Conservation (phyloP, 1,140 invertebrate genomes). For the Dufourea novaeangliae region DNA sequence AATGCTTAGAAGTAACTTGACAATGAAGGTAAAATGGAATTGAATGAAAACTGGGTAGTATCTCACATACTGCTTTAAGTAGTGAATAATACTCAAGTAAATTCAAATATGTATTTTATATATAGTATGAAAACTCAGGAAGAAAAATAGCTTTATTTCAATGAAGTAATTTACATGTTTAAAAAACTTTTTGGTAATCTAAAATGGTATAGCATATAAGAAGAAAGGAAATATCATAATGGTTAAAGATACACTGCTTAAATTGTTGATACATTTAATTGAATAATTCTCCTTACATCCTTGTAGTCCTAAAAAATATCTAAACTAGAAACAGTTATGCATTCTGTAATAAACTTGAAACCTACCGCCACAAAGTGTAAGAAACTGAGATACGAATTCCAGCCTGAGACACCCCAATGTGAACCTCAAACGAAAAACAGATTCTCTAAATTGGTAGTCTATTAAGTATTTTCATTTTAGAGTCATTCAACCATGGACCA, state of each 20-base stretch:
- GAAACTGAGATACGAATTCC: not conserved
- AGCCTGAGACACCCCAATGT: not conserved
- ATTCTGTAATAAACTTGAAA: not conserved
- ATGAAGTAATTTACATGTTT: not conserved
- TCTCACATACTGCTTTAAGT: not conserved
- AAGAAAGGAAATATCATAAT: not conserved
- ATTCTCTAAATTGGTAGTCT: not conserved
- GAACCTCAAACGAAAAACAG: not conserved
- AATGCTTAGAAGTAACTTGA: not conserved
- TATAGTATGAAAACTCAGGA: not conserved
- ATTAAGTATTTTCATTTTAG: not conserved
- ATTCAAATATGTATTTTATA: not conserved
- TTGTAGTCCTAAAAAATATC: not conserved
- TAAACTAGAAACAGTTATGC: not conserved
- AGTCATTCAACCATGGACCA: not conserved
- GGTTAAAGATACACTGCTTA: not conserved
- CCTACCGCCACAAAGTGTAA: not conserved
- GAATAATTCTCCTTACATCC: not conserved
- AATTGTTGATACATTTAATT: not conserved
- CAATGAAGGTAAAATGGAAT: not conserved
- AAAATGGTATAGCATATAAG: not conserved
- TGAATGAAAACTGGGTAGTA: not conserved
- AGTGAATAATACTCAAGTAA: not conserved
- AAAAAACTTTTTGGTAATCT: not conserved
- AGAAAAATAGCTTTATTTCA: not conserved